phyloP scores from a whole-genome alignment of 2,888 invertebrate species.

The Acanthosepion esculentum region DNA sequence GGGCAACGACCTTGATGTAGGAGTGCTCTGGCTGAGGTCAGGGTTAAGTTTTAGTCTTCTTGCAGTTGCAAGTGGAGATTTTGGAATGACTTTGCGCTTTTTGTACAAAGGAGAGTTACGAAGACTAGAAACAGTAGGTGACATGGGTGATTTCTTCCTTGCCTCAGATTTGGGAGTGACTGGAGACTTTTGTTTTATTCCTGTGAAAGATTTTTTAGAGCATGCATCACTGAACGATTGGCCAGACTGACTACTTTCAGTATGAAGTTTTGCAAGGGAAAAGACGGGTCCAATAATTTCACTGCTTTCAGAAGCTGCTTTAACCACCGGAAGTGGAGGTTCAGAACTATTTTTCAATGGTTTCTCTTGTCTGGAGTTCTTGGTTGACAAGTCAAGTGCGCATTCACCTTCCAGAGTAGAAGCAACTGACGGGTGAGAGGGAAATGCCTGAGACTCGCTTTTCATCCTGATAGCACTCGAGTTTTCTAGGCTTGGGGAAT shows the following conservation, averaged over 20 bases:
- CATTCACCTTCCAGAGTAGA: neutral
- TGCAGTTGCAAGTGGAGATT: slow-evolving; percentile 40
- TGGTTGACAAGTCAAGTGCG: neutral
- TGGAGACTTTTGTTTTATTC: neutral
- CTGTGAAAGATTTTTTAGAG: neutral
- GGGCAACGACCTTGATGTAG: neutral
- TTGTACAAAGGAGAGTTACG: slow-evolving; percentile 40
- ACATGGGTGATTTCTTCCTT: neutral
- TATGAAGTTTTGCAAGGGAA: neutral
- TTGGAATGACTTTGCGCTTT: slow-evolving; percentile 24
- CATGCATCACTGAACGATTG: neutral
- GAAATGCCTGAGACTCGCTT: neutral
- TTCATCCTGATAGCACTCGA: neutral
- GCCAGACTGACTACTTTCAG: neutral
- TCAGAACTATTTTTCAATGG: neutral
- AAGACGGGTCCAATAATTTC: neutral
- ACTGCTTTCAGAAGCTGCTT: neutral
- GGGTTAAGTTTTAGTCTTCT: slow-evolving; percentile 40
- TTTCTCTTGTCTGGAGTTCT: neutral
- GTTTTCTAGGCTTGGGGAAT: neutral
- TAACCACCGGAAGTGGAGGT: neutral
- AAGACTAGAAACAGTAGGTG: neutral
- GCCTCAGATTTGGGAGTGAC: neutral
- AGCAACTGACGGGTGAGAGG: neutral
- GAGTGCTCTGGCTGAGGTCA: neutral